phyloP scores from a whole-genome alignment of 2,797 vertebrate genomes.

The Sarcophilus harrisii region DNA sequence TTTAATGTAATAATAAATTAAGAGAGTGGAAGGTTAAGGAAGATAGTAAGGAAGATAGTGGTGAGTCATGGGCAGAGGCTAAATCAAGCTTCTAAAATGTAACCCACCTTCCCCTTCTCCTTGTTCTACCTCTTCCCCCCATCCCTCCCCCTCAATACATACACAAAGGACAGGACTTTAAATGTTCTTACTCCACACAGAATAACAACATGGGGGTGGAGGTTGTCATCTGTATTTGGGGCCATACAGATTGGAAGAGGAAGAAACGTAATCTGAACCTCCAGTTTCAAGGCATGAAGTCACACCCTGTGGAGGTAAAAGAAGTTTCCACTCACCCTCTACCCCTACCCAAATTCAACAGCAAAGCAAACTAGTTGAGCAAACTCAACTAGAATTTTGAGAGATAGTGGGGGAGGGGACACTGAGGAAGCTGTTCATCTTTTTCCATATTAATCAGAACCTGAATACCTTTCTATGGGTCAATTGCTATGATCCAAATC shows the following conservation, averaged over 20 bases:
- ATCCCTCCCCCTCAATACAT: not conserved
- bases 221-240: constrained; percentile 21
- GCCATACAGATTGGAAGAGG: not conserved
- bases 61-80: not conserved
- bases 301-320: not conserved
- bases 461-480: not conserved
- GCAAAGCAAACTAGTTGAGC: constrained; percentile 4
- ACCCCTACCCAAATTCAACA: not conserved
- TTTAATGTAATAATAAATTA: not conserved
- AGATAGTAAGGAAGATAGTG: not conserved
- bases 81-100: not conserved
- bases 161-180: not conserved
- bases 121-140: not conserved
- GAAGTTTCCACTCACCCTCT: not conserved
- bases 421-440: not conserved
- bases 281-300: not conserved
- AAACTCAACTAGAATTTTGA: not conserved
- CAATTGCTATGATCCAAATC: not conserved
- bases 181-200: not conserved
- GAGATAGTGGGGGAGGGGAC: not conserved
- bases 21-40: not conserved
- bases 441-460: constrained; percentile 35
- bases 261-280: not conserved
- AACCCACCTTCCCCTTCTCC: not conserved
- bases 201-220: constrained; percentile 2